Evolutionary conservation across 2,888 invertebrate genomes (phyloP), one percentile per base, ranked within the genome.

Genomic region (Dicyrtoma fusca): DNA sequence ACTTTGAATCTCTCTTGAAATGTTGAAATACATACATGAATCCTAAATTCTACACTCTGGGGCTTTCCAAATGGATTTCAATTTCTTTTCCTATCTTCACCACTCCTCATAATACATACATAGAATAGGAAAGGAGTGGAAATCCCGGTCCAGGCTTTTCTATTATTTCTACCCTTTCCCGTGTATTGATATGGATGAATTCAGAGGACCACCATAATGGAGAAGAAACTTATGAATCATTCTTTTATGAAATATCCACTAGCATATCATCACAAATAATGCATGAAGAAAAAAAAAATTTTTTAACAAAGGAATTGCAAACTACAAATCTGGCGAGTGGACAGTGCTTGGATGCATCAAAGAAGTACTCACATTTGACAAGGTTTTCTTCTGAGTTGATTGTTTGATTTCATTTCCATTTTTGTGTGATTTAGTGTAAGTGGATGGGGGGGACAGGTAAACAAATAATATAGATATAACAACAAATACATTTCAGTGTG

Each of bases 11-110:
- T 44, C 66, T 68, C 49, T 68, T 26, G 55, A 68, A 68, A 59
- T 34, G 8, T 34, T 5, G 3, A 34, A 8, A 34, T 34, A 34
- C 34, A 34, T 68, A 44, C 55, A 68, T 68, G 53, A 68, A 68
- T 55, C 17, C 55, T 55, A 34, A 68, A 68, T 55, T 34, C 66
- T 45, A 44, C 26, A 14, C 57, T 53, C 53, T 53, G 42, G 55
- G 66, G 42, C 44, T 65, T 66, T 51, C 65, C 66, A 68, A 68
- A 68, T 68, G 66, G 66, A 55, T 68, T 55, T 68, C 44, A 17
- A 13, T 26, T 62, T 17, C 21, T 34, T 34, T 34, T 34, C 8
- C 34, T 34, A 5, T 34, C 34, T 17, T 17, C 14, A 42, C 26
- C 59, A 8, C 59, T 34, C 4, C 3, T 34, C 34, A 34, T 34